Evolutionary conservation across 2,797 vertebrate genomes (phyloP).

Genomic region (Lacerta viridis): DNA sequence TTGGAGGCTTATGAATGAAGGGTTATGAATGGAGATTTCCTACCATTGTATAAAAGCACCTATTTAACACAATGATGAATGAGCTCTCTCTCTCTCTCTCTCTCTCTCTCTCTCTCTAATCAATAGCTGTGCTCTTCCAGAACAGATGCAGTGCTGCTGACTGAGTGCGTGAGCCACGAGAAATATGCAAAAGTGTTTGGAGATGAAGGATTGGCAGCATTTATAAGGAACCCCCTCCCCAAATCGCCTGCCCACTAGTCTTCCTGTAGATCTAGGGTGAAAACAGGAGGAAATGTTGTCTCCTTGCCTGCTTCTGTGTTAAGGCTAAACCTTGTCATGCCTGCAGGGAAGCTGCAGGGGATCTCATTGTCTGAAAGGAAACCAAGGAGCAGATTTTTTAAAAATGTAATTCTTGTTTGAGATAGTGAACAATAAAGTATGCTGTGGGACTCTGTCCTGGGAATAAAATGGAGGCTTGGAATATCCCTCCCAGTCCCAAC

Average conservation of each 20-base stretch:
- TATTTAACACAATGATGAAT: too few species aligned
- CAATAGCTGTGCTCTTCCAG: neutral
- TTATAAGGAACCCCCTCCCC: neutral
- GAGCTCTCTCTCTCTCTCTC: too few species aligned
- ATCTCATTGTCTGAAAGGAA: conserved; percentile 31
- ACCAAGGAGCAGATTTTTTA: conserved; percentile 6
- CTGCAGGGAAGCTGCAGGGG: conserved; percentile 13
- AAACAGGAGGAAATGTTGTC: neutral
- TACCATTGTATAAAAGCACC: too few species aligned
- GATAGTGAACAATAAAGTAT: neutral
- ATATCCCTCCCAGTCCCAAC: neutral
- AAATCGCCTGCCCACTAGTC: neutral
- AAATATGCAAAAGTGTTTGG: neutral
- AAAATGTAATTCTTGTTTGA: neutral
- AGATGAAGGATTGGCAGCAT: neutral
- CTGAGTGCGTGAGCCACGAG: neutral
- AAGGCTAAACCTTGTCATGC: neutral
- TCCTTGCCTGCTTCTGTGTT: neutral
- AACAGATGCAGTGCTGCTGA: neutral
- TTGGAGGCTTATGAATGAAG: too few species aligned
- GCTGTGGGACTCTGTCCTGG: neutral
- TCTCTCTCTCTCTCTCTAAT: too few species aligned
- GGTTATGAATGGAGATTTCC: too few species aligned
- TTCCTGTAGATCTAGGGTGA: neutral
- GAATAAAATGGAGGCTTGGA: neutral